A percentile compares a stretch with the other conserved stretches of the same genome.
Evolutionary conservation across 1,140 invertebrate genomes (phyloP).

Genomic region (Lucilia sericata): DNA sequence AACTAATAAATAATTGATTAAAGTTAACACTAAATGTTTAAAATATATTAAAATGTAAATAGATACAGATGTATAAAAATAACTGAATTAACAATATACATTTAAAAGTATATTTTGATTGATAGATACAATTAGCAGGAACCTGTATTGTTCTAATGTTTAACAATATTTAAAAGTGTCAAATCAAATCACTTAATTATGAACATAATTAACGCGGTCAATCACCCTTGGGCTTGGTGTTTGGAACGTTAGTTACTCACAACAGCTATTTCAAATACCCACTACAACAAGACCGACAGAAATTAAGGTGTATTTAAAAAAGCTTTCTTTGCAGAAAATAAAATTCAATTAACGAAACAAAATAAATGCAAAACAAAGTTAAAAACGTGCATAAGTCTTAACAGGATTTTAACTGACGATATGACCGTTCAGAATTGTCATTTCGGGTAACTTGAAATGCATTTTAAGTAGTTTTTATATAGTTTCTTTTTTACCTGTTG

Average conservation of each 20-base stretch:
- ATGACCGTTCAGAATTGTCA: neutral
- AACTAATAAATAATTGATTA: too few species aligned
- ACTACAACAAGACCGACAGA: neutral
- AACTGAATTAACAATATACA: too few species aligned
- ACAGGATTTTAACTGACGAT: neutral
- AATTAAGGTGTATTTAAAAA: constrained; percentile 2
- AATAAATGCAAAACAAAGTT: neutral
- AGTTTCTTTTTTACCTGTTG: neutral
- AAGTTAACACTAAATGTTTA: too few species aligned
- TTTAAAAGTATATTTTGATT: too few species aligned
- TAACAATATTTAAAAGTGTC: neutral
- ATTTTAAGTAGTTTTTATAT: neutral
- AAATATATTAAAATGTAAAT: too few species aligned
- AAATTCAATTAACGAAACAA: neutral
- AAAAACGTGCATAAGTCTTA: neutral
- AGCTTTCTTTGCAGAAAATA: neutral
- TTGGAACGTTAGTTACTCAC: neutral
- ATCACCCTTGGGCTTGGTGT: neutral
- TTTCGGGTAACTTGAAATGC: neutral
- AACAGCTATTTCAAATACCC: neutral
- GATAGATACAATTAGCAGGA: too few species aligned
- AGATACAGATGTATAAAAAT: too few species aligned
- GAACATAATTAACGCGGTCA: neutral
- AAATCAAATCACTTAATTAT: neutral
- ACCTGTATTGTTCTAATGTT: too few species aligned